Evolutionary conservation across 2,888 invertebrate species (phyloP).

Genomic region (Orthosia incerta): DNA sequence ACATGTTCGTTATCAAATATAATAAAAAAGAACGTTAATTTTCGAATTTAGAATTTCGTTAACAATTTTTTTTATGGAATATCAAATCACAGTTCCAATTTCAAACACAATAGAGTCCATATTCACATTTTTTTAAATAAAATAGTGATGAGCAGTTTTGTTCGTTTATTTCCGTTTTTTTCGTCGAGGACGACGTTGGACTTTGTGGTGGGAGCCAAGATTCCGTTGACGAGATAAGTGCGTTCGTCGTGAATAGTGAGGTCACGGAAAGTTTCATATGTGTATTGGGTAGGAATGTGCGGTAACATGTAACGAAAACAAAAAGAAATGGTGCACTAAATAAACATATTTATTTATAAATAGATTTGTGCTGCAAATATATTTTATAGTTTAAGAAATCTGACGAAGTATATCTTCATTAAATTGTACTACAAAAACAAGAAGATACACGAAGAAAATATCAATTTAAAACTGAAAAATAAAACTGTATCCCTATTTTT

Average conservation of each 20-base stretch:
- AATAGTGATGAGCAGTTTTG: slow-evolving; percentile 53
- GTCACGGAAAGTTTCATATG: slow-evolving; percentile 79
- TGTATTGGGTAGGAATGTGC: slow-evolving; percentile 89
- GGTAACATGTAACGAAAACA: slow-evolving; percentile 90
- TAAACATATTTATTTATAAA: slow-evolving; percentile 81
- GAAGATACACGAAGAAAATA: slow-evolving; percentile 15
- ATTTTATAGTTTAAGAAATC: slow-evolving; percentile 31
- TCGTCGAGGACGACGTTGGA: slow-evolving; percentile 90
- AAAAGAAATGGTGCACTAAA: slow-evolving; percentile 91
- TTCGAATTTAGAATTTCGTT: slow-evolving; percentile 69
- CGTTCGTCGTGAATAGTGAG: slow-evolving; percentile 71
- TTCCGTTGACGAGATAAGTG: slow-evolving; percentile 83
- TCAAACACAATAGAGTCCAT: slow-evolving; percentile 74
- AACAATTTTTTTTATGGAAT: slow-evolving; percentile 64
- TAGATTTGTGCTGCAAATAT: slow-evolving; percentile 67
- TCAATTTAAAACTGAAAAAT: slow-evolving; percentile 5
- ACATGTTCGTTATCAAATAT: slow-evolving; percentile 80
- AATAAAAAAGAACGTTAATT: slow-evolving; percentile 65
- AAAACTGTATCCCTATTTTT: neutral
- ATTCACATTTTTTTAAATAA: slow-evolving; percentile 55
- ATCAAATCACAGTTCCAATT: slow-evolving; percentile 86
- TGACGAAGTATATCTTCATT: slow-evolving; percentile 3
- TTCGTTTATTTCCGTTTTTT: slow-evolving; percentile 89
- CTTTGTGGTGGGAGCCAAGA: slow-evolving; percentile 88
- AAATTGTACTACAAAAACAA: slow-evolving; percentile 47